These are phyloP conservation scores for Anthonomus grandis DNA, from an alignment of 1,140 invertebrate genomes.

Conservation along the genomic window DNA sequence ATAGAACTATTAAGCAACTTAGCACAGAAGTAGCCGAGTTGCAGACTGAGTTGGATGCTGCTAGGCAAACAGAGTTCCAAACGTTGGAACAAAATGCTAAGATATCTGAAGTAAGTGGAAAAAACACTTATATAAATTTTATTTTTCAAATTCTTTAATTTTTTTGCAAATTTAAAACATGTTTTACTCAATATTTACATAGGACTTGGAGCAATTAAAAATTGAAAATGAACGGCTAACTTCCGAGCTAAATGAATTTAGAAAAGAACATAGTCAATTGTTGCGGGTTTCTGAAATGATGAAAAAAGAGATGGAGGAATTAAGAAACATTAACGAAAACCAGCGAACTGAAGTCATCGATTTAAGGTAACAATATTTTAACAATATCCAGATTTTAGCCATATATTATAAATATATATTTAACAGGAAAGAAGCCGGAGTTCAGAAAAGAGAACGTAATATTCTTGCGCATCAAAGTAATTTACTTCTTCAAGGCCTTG, in stretches of 20 bases:
- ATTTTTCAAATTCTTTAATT: too few species aligned
- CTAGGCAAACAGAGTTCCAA: constrained; percentile 66
- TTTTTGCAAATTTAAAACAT: too few species aligned
- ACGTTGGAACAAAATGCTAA: constrained; percentile 61
- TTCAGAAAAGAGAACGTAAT: constrained; percentile 61
- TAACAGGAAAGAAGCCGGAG: constrained; percentile 52
- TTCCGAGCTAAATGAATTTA: constrained; percentile 55
- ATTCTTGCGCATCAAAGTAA: constrained; percentile 64
- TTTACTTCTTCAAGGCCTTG: constrained; percentile 60
- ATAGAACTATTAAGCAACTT: constrained; percentile 62
- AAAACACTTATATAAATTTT: not conserved
- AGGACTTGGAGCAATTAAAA: constrained; percentile 58
- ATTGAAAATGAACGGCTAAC: constrained; percentile 50
- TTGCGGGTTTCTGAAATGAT: constrained; percentile 62
- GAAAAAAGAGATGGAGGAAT: constrained; percentile 58
- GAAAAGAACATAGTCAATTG: constrained; percentile 58
- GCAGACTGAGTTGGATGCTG: constrained; percentile 63
- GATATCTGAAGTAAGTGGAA: constrained; percentile 48
- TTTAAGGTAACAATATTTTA: constrained; percentile 39
- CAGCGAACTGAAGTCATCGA: constrained; percentile 59
- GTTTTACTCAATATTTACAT: constrained; percentile 16
- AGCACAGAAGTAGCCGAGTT: constrained; percentile 61
- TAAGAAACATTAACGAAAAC: constrained; percentile 58
- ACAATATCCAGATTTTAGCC: too few species aligned
- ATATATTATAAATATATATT: not conserved